A percentile compares a stretch with the other conserved stretches of the same genome.
phyloP scores from a whole-genome alignment of 2,797 vertebrate genomes.

The Eutrigla gurnardus region DNA sequence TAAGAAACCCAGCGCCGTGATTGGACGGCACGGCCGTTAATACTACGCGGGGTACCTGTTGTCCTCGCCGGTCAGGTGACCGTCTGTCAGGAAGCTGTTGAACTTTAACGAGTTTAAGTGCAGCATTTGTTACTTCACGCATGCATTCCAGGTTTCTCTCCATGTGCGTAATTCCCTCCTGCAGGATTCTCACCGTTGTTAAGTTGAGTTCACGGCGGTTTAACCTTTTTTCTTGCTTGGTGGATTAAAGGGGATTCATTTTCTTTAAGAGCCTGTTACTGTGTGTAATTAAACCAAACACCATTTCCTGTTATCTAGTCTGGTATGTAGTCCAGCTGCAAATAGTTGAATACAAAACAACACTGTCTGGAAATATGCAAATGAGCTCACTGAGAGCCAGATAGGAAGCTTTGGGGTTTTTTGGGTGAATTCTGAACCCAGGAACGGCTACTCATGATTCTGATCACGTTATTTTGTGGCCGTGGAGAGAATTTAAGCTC shows the following conservation, averaged over 20 bases:
- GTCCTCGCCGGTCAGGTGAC: constrained; percentile 43
- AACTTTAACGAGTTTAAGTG: constrained; percentile 65
- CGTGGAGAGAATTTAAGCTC: constrained; percentile 20
- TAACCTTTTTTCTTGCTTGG: constrained; percentile 51
- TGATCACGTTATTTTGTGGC: constrained; percentile 1
- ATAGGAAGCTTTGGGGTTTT: constrained; percentile 14
- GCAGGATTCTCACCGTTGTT: constrained; percentile 66
- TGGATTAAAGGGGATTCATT: constrained; percentile 29
- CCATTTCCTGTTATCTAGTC: constrained; percentile 49
- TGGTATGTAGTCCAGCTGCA: constrained; percentile 50
- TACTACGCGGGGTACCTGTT: constrained; percentile 27
- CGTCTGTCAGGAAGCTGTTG: constrained; percentile 44
- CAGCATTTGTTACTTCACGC: constrained; percentile 64
- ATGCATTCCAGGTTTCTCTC: constrained; percentile 69
- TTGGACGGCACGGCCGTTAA: constrained; percentile 34
- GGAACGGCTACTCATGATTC: constrained; percentile 14
- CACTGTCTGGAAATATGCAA: constrained; percentile 52
- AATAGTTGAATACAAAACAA: constrained; percentile 28
- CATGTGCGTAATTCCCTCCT: constrained; percentile 76
- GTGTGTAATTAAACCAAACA: constrained; percentile 52
- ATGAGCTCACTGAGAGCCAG: constrained; percentile 17
- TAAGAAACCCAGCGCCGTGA: constrained; percentile 20
- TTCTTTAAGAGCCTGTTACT: constrained; percentile 53
- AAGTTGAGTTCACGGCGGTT: constrained; percentile 59
- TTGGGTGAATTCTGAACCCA: constrained; percentile 35